These are phyloP conservation scores for Petrocephalus schoutedeni DNA, from an alignment of 2,797 vertebrate species.

Conservation along the genomic window DNA sequence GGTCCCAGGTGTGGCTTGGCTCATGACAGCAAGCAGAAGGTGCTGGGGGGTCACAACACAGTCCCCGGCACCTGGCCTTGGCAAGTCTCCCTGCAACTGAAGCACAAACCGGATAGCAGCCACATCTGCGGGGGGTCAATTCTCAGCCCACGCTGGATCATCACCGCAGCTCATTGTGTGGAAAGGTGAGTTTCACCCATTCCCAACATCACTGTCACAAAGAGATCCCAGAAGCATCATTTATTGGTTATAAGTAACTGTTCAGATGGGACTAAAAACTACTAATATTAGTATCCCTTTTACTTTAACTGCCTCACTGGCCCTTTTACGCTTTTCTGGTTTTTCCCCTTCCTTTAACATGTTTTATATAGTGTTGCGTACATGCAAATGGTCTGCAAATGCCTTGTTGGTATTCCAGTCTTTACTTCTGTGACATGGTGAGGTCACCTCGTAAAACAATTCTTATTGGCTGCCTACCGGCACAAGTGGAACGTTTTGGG, in stretches of 20 bases:
- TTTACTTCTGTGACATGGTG: no score
- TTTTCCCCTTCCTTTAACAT: not conserved
- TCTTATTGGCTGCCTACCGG: no score
- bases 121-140: conserved; percentile 24
- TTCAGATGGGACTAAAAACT: no score
- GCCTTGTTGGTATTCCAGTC: no score
- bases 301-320: no score
- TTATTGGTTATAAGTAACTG: not conserved
- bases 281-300: no score
- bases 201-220: not conserved
- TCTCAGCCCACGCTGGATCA: conserved; percentile 13
- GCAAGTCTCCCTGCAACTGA: conserved; percentile 21
- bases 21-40: not conserved
- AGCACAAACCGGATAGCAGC: not conserved
- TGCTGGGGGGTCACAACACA: conserved; percentile 5
- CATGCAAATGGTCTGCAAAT: not conserved
- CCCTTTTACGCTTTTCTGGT: not conserved
- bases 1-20: not conserved
- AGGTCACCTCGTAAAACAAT: no score
- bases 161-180: conserved; percentile 26
- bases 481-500: no score
- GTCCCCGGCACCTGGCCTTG: conserved; percentile 20
- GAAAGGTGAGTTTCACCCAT: conserved; percentile 3
- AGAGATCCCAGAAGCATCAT: not conserved
- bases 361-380: not conserved